Base-by-base conservation (phyloP, 2,888 invertebrate species). In the Agonopterix arenella region DNA sequence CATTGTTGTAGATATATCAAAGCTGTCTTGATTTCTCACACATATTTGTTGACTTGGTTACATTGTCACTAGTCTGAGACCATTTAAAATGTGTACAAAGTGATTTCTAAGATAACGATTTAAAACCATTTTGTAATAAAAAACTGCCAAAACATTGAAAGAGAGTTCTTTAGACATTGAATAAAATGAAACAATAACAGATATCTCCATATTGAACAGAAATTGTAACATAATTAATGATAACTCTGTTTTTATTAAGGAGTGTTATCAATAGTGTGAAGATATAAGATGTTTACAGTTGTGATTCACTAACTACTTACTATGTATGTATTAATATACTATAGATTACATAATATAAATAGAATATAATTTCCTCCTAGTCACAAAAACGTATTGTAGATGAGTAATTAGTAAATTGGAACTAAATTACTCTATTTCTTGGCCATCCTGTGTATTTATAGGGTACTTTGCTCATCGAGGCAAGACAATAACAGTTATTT, bases 21-120 rank as follows among this genome's bases (percentile, higher is more conserved):
- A 64, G 78, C 83, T 66, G 61, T 63, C 82, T 67, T 62, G 85
- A 84, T 80, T 79, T 75, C 54, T 44, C 55, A 53, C 44, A 49
- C n/a, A 48, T 44, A n/a, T 37, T 49, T 11, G 18, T 38, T 46
- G 13, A 11, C 8, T 45, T 18, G 4, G 10, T 37, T 13, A 47
- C 42, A 52, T 18, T 45, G 47, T 43, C 47, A 49, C n/a, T 44
- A 44, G 16, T 44, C 36, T 45, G 7, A 28, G 2, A 28, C 28
- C 28, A 28, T 7, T 28, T 28, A 28, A 28, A 28, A 7, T 7
- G 5, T 28, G 5, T 5, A 5, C 40, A n/a, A 40, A 40, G 40
- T 40, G 10, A 40, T n/a, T n/a, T n/a, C 40, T 40, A 40, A 5
- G 28, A 28, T 28, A 28, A 28, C 28, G 13, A 13, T 37, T 37